Conservation (phyloP, 1,140 invertebrate genomes). For the Drosophila rhopaloa region DNA sequence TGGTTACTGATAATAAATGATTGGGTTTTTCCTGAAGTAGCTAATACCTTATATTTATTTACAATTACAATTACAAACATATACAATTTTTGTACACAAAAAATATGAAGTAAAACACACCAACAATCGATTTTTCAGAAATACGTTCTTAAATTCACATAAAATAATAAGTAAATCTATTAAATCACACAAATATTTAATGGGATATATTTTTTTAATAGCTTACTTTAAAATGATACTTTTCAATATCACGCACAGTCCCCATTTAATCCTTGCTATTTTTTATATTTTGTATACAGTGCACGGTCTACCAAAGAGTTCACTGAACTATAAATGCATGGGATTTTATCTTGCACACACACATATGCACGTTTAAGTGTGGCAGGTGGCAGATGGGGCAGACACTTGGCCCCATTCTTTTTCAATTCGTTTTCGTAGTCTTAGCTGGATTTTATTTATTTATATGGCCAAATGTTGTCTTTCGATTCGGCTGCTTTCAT, state of each 20-base stretch:
- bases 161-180: too few species aligned
- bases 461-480: conserved; percentile 73
- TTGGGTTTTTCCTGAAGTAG: too few species aligned
- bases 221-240: neutral
- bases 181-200: neutral
- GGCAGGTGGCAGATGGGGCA: conserved; percentile 27
- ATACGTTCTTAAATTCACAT: too few species aligned
- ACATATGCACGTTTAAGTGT: neutral
- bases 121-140: too few species aligned
- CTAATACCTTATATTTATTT: too few species aligned
- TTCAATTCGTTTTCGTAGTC: conserved; percentile 66
- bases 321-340: conserved; percentile 46
- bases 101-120: too few species aligned
- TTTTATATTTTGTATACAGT: conserved; percentile 3
- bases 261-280: neutral
- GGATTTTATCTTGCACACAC: conserved; percentile 1
- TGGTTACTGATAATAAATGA: too few species aligned
- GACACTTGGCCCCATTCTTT: conserved; percentile 58
- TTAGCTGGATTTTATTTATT: conserved; percentile 64
- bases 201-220: neutral
- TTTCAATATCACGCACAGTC: neutral
- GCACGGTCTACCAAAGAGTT: conserved; percentile 24
- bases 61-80: too few species aligned
- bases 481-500: conserved; percentile 59
- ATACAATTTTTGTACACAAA: too few species aligned